These are phyloP conservation scores for Trematomus bernacchii DNA, from an alignment of 2,797 vertebrate genomes.

Conservation along the genomic window DNA sequence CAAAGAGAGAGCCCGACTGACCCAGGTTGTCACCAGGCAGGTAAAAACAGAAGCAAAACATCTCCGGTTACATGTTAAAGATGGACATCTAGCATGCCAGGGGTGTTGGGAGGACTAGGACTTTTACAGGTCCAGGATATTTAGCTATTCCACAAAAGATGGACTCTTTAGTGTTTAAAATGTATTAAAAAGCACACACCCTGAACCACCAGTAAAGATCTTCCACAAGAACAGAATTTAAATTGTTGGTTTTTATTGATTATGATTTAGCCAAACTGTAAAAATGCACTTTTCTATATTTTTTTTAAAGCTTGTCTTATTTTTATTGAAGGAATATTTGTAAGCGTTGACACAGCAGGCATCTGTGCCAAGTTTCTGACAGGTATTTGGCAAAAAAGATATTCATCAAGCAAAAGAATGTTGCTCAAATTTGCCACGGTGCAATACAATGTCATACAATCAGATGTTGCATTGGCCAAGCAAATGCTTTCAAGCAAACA, in stretches of 20 bases:
- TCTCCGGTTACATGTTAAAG: constrained; percentile 63
- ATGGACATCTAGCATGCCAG: constrained; percentile 18
- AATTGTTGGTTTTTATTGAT: not conserved
- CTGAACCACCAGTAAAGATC: not conserved
- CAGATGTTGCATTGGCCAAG: not conserved
- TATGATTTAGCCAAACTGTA: not conserved
- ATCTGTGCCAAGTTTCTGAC: constrained; percentile 3
- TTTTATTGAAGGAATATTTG: not conserved
- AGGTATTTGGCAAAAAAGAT: not conserved
- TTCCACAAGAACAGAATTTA: not conserved
- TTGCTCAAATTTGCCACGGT: not conserved
- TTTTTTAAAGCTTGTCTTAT: not conserved
- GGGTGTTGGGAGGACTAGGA: not conserved
- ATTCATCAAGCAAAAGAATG: not conserved
- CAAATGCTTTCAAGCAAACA: not conserved
- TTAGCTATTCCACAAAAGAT: not conserved
- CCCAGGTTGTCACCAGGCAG: constrained; percentile 52
- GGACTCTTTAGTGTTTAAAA: not conserved
- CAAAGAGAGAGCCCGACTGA: constrained; percentile 52
- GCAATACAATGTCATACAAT: not conserved
- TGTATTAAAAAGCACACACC: not conserved
- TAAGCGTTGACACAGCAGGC: not conserved
- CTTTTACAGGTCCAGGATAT: not conserved
- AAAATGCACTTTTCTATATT: not conserved
- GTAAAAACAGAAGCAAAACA: constrained; percentile 73